phyloP scores from a whole-genome alignment of 1,140 invertebrate species.

The Macrobrachium rosenbergii region DNA sequence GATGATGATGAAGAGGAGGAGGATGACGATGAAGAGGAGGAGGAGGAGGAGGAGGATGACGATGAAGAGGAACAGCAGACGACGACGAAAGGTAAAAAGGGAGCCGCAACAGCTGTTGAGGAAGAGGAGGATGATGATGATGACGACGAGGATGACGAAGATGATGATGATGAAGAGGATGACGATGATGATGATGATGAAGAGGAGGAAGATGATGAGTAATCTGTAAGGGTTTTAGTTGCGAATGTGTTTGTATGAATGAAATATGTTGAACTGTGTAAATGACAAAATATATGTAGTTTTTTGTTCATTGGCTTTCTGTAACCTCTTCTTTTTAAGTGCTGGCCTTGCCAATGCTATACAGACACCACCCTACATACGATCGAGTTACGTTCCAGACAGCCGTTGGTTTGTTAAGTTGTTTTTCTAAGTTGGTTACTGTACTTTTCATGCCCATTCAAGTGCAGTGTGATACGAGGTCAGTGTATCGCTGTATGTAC shows the following conservation, averaged over 20 bases:
- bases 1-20: neutral
- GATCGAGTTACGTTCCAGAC: too few species aligned
- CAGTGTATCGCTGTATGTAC: too few species aligned
- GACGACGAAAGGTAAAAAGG: neutral
- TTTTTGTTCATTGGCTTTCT: too few species aligned
- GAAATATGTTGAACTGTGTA: too few species aligned
- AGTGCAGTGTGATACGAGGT: too few species aligned
- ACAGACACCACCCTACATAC: too few species aligned
- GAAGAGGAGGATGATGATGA: neutral
- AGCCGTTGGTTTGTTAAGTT: too few species aligned
- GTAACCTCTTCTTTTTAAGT: too few species aligned
- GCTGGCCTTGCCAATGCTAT: too few species aligned
- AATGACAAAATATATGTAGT: too few species aligned
- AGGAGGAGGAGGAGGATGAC: neutral
- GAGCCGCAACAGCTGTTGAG: neutral
- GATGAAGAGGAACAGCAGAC: neutral
- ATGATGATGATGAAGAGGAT: neutral
- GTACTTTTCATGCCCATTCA: too few species aligned
- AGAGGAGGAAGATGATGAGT: neutral
- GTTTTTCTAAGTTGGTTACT: too few species aligned
- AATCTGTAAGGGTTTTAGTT: neutral
- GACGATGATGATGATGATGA: conserved; percentile 7
- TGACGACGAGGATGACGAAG: neutral
- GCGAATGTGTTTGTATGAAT: neutral
- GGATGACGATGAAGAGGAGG: neutral